A percentile compares a stretch with the other conserved stretches of the same genome.
These are phyloP conservation scores for Junonia oenone DNA, from an alignment of 2,888 invertebrate species.

Conservation along the genomic window DNA sequence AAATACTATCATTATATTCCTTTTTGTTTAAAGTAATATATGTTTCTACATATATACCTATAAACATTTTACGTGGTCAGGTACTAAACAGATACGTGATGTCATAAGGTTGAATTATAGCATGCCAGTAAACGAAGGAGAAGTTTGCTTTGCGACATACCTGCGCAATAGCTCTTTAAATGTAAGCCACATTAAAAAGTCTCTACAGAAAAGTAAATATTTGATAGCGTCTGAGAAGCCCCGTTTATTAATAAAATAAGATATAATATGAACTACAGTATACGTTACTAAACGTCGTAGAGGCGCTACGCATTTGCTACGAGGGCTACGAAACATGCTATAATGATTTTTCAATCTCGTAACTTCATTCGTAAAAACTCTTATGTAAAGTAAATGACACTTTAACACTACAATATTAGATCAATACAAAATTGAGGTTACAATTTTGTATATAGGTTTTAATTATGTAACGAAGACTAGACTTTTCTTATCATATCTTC, in stretches of 20 bases:
- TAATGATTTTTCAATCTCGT: neutral
- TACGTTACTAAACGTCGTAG: neutral
- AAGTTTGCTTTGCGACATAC: constrained; percentile 1
- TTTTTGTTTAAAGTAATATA: too few species aligned
- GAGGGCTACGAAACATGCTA: constrained; percentile 6
- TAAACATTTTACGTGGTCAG: too few species aligned
- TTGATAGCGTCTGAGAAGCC: neutral
- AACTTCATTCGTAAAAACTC: neutral
- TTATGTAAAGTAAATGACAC: neutral
- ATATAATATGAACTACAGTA: neutral
- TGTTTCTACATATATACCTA: too few species aligned
- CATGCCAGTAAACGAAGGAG: neutral
- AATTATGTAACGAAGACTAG: constrained; percentile 25
- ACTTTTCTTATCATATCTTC: constrained; percentile 16
- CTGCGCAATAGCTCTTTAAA: neutral
- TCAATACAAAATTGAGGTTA: neutral
- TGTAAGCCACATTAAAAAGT: neutral
- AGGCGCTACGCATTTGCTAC: constrained; percentile 19
- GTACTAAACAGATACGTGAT: too few species aligned
- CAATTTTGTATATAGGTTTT: neutral
- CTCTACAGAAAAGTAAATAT: neutral
- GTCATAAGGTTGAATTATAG: neutral
- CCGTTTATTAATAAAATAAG: neutral
- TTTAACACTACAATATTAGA: neutral
- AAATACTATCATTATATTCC: too few species aligned